Percentiles rank a stretch among this genome's conserved stretches.
These are phyloP conservation scores for Plutella xylostella DNA, from an alignment of 2,888 invertebrate species.

Conservation along the genomic window DNA sequence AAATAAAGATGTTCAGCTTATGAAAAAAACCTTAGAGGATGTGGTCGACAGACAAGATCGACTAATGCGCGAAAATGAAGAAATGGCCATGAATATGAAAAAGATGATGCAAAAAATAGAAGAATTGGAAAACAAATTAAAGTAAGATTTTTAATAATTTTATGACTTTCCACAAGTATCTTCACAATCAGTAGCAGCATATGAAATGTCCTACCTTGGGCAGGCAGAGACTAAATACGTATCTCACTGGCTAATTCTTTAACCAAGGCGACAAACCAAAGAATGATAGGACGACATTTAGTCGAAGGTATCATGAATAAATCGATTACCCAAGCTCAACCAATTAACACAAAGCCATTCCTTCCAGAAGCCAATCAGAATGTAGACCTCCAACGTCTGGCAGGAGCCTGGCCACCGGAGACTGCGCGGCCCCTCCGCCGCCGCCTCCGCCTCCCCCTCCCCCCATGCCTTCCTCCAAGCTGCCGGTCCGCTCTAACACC, in stretches of 20 bases:
- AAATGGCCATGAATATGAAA: constrained; percentile 37
- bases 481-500: constrained; percentile 35
- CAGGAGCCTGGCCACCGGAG: neutral
- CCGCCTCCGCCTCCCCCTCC: constrained; percentile 40
- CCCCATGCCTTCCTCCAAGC: constrained; percentile 20
- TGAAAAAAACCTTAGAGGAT: constrained; percentile 34
- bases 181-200: too few relatives aligned
- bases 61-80: constrained; percentile 39
- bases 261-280: too few relatives aligned
- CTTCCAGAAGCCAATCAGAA: neutral
- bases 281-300: too few relatives aligned
- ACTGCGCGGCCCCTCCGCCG: constrained; percentile 33
- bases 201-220: too few relatives aligned
- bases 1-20: constrained; percentile 32
- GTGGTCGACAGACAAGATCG: constrained; percentile 36
- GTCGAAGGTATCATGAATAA: too few relatives aligned
- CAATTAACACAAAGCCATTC: too few relatives aligned
- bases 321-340: too few relatives aligned
- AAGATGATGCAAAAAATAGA: constrained; percentile 43
- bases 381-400: neutral
- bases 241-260: too few relatives aligned
- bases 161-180: too few relatives aligned
- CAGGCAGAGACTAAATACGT: too few relatives aligned
- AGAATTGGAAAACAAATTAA: constrained; percentile 47
- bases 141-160: too few relatives aligned